Evolutionary conservation across 2,113 vertebrate species (phyloP), one percentile per base, ranked within the genome.

Genomic region (Xiphophorus hellerii): DNA sequence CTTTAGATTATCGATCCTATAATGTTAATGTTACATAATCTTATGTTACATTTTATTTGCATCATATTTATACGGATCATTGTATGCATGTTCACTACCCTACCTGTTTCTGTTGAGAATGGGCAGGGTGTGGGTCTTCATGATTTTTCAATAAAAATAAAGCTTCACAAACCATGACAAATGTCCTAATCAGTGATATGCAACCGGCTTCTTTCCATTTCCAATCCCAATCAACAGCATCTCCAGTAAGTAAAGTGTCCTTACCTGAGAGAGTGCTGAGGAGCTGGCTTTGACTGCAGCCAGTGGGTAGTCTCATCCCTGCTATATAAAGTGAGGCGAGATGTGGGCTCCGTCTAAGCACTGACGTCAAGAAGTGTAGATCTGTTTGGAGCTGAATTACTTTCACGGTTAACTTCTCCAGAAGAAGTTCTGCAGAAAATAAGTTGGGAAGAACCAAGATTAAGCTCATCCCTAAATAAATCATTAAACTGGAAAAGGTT

Each of bases 261-360:
- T 63, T 79, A 91, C 90, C 87, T 78, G 81, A 42, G 1, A 92
- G 69, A n/a, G 87, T 80, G 62, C 1, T 73, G 28, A 92, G 78
- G 35, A 92, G 86, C 0, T 27, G 63, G 54, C 73, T 54, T 0
- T 76, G 72, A 33, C 84, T 80, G 33, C 39, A 73, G 37, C 78
- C 74, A 0, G 8, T 20, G 13, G 81, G 63, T 66, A 90, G 58
- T 14, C 71, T 78, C 5, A 89, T 29, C 4, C 79, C 84, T 0
- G 76, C 51, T 1, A 89, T 0, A 3, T 84, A 72, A 22, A 90
- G 71, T 0, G 79, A 76, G 39, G 35, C 33, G 28, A 92, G 84
- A 22, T 7, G 72, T 9, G 89, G 86, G 22, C 27, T 76, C 27
- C 73, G 68, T 5, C 71, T 71, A 71, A 92, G 82, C 31, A 84